Conservation (phyloP, 2,113 vertebrate species). For the Hippocampus guttulatus region DNA sequence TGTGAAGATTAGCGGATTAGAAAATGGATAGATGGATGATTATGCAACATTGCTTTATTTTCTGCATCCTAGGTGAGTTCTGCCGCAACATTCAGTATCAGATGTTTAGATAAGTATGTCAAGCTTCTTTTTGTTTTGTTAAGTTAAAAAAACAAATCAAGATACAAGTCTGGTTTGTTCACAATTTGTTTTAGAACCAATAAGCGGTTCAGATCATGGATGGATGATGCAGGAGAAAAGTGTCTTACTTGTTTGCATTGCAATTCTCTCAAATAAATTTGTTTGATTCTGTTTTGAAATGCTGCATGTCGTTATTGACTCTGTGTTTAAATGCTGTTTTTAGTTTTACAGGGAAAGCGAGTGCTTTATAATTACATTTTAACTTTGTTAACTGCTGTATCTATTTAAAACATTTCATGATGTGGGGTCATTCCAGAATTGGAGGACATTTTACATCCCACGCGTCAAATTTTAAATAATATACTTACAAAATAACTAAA, state of each 20-base stretch:
- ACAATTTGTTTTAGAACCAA: background rate
- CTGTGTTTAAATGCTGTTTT: too few relatives aligned
- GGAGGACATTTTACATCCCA: too few relatives aligned
- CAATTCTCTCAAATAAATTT: slow-evolving; percentile 1
- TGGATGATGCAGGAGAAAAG: background rate
- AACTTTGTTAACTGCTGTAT: too few relatives aligned
- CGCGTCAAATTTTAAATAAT: too few relatives aligned
- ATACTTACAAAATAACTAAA: too few relatives aligned
- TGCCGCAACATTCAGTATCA: background rate
- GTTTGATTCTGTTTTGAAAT: slow-evolving; percentile 1
- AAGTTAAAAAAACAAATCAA: background rate
- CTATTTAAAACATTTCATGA: too few relatives aligned
- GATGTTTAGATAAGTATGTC: background rate
- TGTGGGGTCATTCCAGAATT: too few relatives aligned
- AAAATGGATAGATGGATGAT: background rate
- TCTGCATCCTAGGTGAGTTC: background rate
- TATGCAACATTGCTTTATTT: background rate
- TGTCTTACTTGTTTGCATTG: background rate
- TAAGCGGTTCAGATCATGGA: background rate
- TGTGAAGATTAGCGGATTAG: too few relatives aligned
- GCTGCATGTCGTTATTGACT: background rate
- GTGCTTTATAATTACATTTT: too few relatives aligned
- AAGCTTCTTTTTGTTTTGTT: background rate
- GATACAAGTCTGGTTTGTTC: background rate
- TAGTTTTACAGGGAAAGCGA: too few relatives aligned